A percentile compares a stretch with the other conserved stretches of the same genome.
These are phyloP conservation scores for Phrynocephalus versicolor DNA, from an alignment of 2,113 vertebrate genomes.

Conservation along the genomic window DNA sequence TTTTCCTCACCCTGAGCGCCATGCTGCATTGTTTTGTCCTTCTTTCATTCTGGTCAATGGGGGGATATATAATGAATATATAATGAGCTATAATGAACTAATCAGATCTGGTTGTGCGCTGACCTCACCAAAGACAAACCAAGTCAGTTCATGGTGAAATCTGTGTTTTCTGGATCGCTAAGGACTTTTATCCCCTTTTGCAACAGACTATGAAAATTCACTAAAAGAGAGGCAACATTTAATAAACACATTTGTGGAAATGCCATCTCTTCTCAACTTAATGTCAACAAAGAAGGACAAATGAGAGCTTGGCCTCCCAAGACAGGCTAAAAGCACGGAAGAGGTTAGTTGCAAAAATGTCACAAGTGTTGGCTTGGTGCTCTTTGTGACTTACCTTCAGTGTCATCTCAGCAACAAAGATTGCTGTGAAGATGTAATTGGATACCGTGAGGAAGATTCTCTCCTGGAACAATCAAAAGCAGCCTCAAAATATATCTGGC, in stretches of 20 bases:
- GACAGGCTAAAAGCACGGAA: neutral
- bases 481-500: slow-evolving; percentile 32
- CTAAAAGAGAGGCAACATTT: neutral
- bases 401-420: slow-evolving; percentile 97
- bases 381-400: slow-evolving; percentile 83
- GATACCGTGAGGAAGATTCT: slow-evolving; percentile 93
- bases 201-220: neutral
- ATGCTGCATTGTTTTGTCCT: neutral
- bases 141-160: neutral
- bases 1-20: neutral
- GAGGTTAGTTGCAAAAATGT: neutral
- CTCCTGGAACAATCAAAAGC: slow-evolving; percentile 76
- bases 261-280: neutral
- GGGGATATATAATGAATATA: too few species aligned
- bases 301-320: neutral
- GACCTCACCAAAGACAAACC: neutral
- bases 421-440: slow-evolving; percentile 97
- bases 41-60: neutral
- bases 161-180: neutral
- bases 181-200: neutral
- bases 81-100: neutral
- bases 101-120: neutral
- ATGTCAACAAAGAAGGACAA: slow-evolving; percentile 20
- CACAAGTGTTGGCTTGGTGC: slow-evolving; percentile 39
- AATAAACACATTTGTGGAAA: neutral